Evolutionary conservation across 1,140 invertebrate genomes (phyloP).

Genomic region (Temnothorax longispinosus): DNA sequence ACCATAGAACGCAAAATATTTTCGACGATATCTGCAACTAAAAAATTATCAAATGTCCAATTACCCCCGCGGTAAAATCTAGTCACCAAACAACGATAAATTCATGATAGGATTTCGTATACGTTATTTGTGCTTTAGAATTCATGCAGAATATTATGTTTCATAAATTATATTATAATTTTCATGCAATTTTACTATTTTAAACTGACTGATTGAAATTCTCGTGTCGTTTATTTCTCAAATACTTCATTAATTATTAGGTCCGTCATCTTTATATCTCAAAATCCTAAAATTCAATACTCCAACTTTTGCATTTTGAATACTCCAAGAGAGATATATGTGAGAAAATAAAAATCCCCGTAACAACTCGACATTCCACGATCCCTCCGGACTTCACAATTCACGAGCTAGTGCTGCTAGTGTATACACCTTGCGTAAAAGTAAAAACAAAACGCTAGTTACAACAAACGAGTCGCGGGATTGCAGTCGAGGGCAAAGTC

Average conservation of each 20-base stretch:
- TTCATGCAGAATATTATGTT: background rate
- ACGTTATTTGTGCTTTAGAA: background rate
- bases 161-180: background rate
- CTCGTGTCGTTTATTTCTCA: background rate
- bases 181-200: background rate
- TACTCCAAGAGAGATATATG: background rate
- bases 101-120: background rate
- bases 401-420: background rate
- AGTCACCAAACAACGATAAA: background rate
- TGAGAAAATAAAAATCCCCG: conserved; percentile 34
- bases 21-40: background rate
- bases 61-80: background rate
- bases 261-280: background rate
- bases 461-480: conserved; percentile 40
- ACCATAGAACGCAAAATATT: background rate
- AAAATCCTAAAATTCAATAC: background rate
- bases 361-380: background rate
- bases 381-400: conserved; percentile 30
- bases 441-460: conserved; percentile 32
- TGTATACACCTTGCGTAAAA: background rate
- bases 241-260: background rate
- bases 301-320: conserved; percentile 16
- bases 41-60: background rate
- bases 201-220: background rate
- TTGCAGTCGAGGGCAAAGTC: conserved; percentile 21